Evolutionary conservation across 2,113 vertebrate species (phyloP), one percentile per base, ranked within the genome.

Genomic region (Agelaius phoeniceus): DNA sequence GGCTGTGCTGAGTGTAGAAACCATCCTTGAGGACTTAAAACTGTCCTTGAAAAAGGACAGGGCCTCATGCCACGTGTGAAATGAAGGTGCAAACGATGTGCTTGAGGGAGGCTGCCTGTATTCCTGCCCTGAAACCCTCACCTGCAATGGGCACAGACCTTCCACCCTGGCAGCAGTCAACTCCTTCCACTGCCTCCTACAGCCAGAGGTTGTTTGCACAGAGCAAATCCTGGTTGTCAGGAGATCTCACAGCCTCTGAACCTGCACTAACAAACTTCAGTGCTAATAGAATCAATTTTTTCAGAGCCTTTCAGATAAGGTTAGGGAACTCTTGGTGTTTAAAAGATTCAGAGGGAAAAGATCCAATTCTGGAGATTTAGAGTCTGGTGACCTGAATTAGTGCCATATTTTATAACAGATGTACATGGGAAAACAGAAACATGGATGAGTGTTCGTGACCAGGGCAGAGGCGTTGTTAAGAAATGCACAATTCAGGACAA

Each of bases 321-420:
- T 95, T 90, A 71, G 55, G 57, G 9, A 9, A 59, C 35, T 81
- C 48, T 30, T 28, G 41, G 43, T 63, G 63, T 91, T 71, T 86
- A 48, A 88, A 76, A 77, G 82, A 63, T 86, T 73, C 37, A 8
- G 43, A 76, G 33, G 71, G 82, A 69, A 77, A 82, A 63, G 71
- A 71, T 43, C 39, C 48, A 69, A 0, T 83, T 89, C 43, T 59
- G 63, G 48, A 77, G 63, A 68, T 28, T 58, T 43, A 37, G 48
- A 67, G 31, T 79, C 63, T 71, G 51, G 55, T 93, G 83, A 71
- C 76, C 86, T 92, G 91, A 94, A 93, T 89, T 84, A 77, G 33
- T 66, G 72, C 61, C 33, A 5, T 88, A 73, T 63, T 57, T 71
- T 77, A 14, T 43, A 71, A 67, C 48, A 28, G 66, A 71, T 5